A percentile compares a stretch with the other conserved stretches of the same genome.
Evolutionary conservation across 2,113 vertebrate species (phyloP).

Genomic region (Galeopterus variegatus): DNA sequence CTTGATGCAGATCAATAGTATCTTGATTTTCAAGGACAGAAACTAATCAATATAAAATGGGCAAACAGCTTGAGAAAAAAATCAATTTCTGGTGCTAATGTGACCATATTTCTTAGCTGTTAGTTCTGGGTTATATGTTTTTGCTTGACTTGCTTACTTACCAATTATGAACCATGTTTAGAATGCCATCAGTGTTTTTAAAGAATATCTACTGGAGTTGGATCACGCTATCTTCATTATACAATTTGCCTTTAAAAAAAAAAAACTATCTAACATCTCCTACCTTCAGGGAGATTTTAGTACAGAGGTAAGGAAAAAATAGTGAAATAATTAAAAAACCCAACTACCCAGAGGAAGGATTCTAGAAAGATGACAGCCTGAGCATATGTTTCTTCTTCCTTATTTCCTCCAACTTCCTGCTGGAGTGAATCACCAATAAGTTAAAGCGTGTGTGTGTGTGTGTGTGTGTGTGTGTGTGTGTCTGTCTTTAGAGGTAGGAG

Average conservation of each 20-base stretch:
- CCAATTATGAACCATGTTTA: conserved; percentile 55
- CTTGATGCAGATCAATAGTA: conserved; percentile 59
- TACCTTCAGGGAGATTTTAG: conserved; percentile 22
- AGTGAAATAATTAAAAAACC: neutral
- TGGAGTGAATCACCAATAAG: neutral
- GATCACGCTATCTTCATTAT: neutral
- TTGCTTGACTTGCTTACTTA: conserved; percentile 32
- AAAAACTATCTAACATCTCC: neutral
- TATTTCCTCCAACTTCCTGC: neutral
- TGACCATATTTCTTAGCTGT: conserved; percentile 56
- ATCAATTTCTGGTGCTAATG: conserved; percentile 67
- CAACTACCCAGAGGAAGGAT: neutral
- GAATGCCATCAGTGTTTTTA: conserved; percentile 33
- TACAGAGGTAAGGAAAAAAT: neutral
- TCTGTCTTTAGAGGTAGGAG: neutral
- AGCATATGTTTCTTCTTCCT: neutral
- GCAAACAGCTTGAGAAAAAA: conserved; percentile 53
- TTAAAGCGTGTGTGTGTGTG: neutral
- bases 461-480: neutral
- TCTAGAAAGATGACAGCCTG: neutral
- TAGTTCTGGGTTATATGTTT: conserved; percentile 45
- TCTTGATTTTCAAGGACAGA: conserved; percentile 70
- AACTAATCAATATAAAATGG: conserved; percentile 60
- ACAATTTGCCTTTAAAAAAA: neutral
- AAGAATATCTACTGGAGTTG: neutral